Percentiles rank a stretch among this genome's conserved stretches.
Evolutionary conservation across 2,797 vertebrate genomes (phyloP).

Genomic region (Lophotriccus pileatus): DNA sequence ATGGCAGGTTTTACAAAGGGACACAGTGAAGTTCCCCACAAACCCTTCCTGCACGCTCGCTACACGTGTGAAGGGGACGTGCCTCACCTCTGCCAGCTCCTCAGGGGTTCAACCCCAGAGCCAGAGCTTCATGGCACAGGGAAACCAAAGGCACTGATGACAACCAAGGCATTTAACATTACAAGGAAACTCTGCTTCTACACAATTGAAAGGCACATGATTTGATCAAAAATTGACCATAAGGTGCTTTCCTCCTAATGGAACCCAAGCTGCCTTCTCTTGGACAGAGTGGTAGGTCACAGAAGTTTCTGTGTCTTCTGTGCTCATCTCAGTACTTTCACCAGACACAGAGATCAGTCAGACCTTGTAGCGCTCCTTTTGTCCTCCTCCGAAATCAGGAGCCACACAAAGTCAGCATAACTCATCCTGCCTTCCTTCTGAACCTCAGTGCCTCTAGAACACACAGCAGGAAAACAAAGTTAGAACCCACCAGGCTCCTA

Average conservation of each 20-base stretch:
- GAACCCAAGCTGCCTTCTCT: background rate
- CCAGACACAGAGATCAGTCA: background rate
- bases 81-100: background rate
- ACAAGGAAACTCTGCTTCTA: background rate
- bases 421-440: constrained; percentile 96
- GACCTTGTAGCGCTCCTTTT: constrained; percentile 97
- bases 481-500: background rate
- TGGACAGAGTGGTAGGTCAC: background rate
- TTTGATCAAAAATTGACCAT: background rate
- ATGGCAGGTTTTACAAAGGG: background rate
- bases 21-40: background rate
- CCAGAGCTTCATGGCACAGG: background rate
- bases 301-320: background rate
- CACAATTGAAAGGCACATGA: background rate
- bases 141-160: background rate
- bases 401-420: constrained; percentile 98
- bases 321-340: background rate
- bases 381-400: constrained; percentile 97
- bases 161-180: background rate
- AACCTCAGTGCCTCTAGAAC: constrained; percentile 89
- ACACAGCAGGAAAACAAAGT: background rate
- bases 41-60: background rate
- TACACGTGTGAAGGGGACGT: background rate
- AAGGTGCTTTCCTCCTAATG: background rate
- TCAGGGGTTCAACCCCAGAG: background rate